Conservation (phyloP, 2,888 invertebrate species). For the Erebia epiphron region DNA sequence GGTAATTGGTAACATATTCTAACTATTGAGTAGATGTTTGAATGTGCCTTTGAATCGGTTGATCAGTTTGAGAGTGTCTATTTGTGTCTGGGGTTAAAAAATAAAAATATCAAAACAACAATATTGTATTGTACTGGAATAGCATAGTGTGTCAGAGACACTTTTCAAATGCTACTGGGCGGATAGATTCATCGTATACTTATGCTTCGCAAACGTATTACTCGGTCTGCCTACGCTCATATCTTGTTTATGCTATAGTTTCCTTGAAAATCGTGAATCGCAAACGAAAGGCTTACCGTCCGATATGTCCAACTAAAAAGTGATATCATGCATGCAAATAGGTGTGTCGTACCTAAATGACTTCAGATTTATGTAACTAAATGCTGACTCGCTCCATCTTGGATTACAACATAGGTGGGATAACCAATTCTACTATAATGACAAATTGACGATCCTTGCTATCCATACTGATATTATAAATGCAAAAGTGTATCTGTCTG, state of each 20-base stretch:
- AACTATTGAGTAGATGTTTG: too few species aligned
- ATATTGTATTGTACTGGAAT: constrained; percentile 10
- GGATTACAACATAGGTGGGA: too few species aligned
- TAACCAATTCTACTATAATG: too few species aligned
- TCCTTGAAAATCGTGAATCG: constrained; percentile 37
- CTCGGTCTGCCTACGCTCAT: constrained; percentile 33
- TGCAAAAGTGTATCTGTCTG: too few species aligned
- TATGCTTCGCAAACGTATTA: constrained; percentile 30
- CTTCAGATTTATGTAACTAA: constrained; percentile 25
- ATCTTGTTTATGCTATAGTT: constrained; percentile 31
- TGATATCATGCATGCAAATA: constrained; percentile 60
- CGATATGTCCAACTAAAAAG: constrained; percentile 34
- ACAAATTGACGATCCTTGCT: too few species aligned
- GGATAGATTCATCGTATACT: constrained; percentile 44
- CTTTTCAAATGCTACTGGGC: constrained; percentile 40
- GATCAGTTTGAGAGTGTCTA: not conserved
- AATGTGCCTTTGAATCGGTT: not conserved
- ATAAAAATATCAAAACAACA: constrained; percentile 26
- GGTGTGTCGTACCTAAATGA: constrained; percentile 44
- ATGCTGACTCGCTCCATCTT: too few species aligned
- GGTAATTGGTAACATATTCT: too few species aligned
- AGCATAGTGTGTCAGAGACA: constrained; percentile 32
- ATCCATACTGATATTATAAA: too few species aligned
- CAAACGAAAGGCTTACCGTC: constrained; percentile 33
- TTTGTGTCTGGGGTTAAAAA: constrained; percentile 19